Base-by-base conservation (phyloP, 2,888 invertebrate genomes). In the Drosophila formosana region DNA sequence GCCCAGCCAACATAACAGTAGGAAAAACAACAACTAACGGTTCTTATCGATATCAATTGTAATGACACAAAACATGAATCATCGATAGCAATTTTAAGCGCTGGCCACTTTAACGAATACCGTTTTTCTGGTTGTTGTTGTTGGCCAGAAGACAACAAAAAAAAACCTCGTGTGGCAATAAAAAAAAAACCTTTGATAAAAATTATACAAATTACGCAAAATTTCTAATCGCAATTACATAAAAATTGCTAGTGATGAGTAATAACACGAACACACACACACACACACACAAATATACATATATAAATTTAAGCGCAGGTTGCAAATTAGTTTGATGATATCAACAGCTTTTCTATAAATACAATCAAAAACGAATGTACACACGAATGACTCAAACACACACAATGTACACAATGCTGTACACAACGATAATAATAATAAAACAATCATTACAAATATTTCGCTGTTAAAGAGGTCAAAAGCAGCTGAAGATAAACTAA, bases 1-100 rank as follows among this genome's bases (percentile, higher is more conserved):
- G 45, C 62, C 66, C 37, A 11, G 9, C 32, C 39, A 41, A 46
- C 39, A 56, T 18, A 55, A 45, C n/a, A 25, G 30, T 11, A 49
- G 11, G 18, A 23, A 13, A 37, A 28, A 7, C n/a, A 4, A 9
- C 4, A 34, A 37, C 11, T 4, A 11, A 37, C 37, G 37, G 11
- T 34, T 43, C 57, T 67, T 75, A 72, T 67, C 72, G 52, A 75
- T 67, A 68, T 75, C 76, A 75, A 76, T 76, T 76, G 58, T 58
- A 65, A 60, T 75, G 72, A 61, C 53, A 60, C 34, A 61, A 32
- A 26, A 47, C 63, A 62, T 75, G 65, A 76, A 62, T 76, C 72
- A 76, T 72, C 47, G 37, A 32, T 43, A 49, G 26, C 52, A 52
- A 56, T 28, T 45, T 45, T 63, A 50, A 49, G 34, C 58, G 18